These are phyloP conservation scores for Siderastrea siderea DNA, from an alignment of 92 coral and sea anemone species.

Conservation along the genomic window DNA sequence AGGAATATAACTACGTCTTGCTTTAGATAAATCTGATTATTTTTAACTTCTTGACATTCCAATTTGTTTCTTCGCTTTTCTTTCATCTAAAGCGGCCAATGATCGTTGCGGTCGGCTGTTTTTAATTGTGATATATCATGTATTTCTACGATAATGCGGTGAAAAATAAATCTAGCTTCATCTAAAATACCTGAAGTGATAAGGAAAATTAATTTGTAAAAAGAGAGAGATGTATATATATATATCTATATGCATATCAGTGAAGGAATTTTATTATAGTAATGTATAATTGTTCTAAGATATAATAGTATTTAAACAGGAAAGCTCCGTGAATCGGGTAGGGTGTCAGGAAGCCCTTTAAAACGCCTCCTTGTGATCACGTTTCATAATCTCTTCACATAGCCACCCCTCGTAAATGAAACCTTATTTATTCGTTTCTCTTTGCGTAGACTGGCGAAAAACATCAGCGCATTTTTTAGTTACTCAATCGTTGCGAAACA, in stretches of 20 bases:
- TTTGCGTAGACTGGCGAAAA: not conserved
- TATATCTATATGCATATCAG: no score
- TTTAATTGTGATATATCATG: no score
- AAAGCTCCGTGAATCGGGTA: not conserved
- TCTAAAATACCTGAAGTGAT: no score
- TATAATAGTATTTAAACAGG: not conserved
- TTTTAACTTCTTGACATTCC: not conserved
- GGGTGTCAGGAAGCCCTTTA: constrained; percentile 8
- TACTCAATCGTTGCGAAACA: constrained; percentile 9
- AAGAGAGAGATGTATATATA: no score
- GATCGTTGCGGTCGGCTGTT: no score
- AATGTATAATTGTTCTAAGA: not conserved
- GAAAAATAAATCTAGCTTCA: no score
- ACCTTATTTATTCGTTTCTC: not conserved
- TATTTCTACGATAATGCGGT: no score
- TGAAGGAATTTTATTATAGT: not conserved
- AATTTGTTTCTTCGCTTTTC: not conserved
- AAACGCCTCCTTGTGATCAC: not conserved
- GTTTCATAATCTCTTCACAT: constrained; percentile 9
- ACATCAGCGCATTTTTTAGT: constrained; percentile 4
- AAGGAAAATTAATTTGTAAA: no score
- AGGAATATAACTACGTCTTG: not conserved
- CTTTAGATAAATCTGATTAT: not conserved
- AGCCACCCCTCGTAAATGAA: constrained; percentile 7
- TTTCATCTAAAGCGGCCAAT: not conserved